Evolutionary conservation across 2,113 vertebrate genomes (phyloP), one percentile per base, ranked within the genome.

Genomic region (Turdus rufiventris): DNA sequence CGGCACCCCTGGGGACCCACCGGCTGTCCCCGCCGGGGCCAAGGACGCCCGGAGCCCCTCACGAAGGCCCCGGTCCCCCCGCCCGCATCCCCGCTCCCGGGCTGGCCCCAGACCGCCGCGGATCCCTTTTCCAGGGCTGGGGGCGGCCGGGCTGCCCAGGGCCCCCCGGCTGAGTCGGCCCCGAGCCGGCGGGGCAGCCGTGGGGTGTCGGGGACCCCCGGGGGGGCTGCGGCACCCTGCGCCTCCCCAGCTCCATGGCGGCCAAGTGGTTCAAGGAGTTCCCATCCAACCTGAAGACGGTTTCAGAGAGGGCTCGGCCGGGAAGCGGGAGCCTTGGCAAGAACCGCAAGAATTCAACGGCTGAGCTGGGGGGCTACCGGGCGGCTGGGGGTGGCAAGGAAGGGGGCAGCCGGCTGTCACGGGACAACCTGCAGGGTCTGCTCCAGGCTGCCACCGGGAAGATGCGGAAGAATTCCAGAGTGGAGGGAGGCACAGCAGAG

Each of bases 231-330:
- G 23, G 54, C 8, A 6, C 48, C 60, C 74, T 10, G 38, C 65
- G 16, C 31, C 33, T 42, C 18, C 29, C 42, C 42, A 8, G 25
- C 78, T 66, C 93, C 87, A 99, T 99, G 99, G 99, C 99, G 91
- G 97, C 99, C 82, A 99, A 98, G 94, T 99, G 99, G 99, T 99
- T 99, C 96, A 98, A 98, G 97, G 99, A 99, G 96, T 99, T 99
- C 38, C 99, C 99, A 8, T 98, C 98, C 89, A 99, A 98, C 94
- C 94, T 99, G 84, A 99, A 98, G 96, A 98, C 98, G 34, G 99
- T 98, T 20, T 98, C 98, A 4, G 99, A 99, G 91, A 94, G 98
- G 31, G 90, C 98, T 86, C 98, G 98, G 94, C 97, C 98, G 0
- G 97, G 97, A 36, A 95, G 97, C 74, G 97, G 96, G 11, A 98